Percentiles rank a stretch among this genome's conserved stretches.
phyloP scores from a whole-genome alignment of 2,888 invertebrate species.

The Crossocerus cetratus region DNA sequence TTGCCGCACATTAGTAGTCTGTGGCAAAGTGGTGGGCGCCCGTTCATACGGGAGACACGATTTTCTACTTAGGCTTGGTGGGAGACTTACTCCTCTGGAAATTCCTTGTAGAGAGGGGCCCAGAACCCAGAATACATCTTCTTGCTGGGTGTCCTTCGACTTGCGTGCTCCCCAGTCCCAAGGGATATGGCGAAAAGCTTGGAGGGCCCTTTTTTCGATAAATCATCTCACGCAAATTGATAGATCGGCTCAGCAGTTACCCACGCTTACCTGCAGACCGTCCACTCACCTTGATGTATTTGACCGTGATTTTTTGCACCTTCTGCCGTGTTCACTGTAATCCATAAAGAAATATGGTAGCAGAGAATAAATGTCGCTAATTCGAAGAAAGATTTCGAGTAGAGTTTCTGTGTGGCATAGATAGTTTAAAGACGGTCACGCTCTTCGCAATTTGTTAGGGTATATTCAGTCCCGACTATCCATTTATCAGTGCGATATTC shows the following conservation, averaged over 20 bases:
- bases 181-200: conserved; percentile 35
- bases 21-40: conserved; percentile 30
- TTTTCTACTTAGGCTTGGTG: conserved; percentile 73
- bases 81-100: conserved; percentile 36
- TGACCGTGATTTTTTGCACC: conserved; percentile 6
- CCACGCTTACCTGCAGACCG: conserved; percentile 24
- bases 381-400: no score
- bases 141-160: conserved; percentile 17
- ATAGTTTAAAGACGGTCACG: no score
- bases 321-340: no score
- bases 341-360: no score
- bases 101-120: conserved; percentile 21
- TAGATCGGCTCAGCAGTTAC: conserved; percentile 45
- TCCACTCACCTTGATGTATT: conserved; percentile 44
- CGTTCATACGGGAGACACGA: conserved; percentile 75
- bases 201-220: conserved; percentile 23
- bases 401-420: no score
- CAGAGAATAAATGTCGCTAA: no score
- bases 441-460: conserved; percentile 4
- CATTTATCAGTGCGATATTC: conserved; percentile 18
- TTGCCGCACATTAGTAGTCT: conserved; percentile 34
- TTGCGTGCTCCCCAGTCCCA: conserved; percentile 34
- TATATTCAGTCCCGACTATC: conserved; percentile 25
- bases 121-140: conserved; percentile 56
- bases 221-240: conserved; percentile 47